Conservation (phyloP, 2,888 invertebrate genomes). For the Caenorhabditis sinica region DNA sequence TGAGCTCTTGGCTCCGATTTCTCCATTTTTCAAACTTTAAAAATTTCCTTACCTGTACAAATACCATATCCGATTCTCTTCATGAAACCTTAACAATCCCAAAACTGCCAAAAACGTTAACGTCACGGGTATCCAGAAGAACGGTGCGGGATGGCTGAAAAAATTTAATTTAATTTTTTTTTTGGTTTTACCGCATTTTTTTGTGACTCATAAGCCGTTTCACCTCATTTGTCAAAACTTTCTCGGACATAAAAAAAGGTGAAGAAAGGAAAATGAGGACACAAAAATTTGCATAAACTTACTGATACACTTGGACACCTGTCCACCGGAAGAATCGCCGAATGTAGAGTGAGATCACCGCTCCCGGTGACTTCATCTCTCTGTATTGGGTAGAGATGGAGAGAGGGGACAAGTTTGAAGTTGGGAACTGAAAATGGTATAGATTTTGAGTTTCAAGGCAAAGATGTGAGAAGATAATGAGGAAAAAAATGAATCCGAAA, state of each 20-base stretch:
- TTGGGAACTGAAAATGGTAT: background rate
- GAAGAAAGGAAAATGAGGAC: background rate
- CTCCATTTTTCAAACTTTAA: background rate
- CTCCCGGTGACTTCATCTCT: slow-evolving; percentile 77
- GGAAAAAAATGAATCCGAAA: too few species aligned
- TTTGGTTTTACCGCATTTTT: slow-evolving; percentile 2
- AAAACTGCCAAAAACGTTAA: slow-evolving; percentile 68
- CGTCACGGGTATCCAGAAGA: slow-evolving; percentile 76
- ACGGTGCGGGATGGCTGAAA: slow-evolving; percentile 73
- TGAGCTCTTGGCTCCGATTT: background rate
- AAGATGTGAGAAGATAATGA: too few species aligned
- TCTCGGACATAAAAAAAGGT: background rate
- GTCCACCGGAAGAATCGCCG: slow-evolving; percentile 74
- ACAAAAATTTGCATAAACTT: slow-evolving; percentile 41
- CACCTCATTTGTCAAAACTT: background rate
- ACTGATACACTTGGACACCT: slow-evolving; percentile 77
- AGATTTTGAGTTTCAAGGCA: background rate
- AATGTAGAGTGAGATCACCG: slow-evolving; percentile 73
- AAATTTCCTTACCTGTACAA: slow-evolving; percentile 65
- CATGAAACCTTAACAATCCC: slow-evolving; percentile 75
- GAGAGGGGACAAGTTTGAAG: background rate
- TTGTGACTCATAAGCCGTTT: background rate
- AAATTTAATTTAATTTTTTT: too few species aligned
- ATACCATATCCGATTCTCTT: slow-evolving; percentile 80
- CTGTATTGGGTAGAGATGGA: background rate